phyloP scores from a whole-genome alignment of 2,797 vertebrate species.

The Galago senegalensis region DNA sequence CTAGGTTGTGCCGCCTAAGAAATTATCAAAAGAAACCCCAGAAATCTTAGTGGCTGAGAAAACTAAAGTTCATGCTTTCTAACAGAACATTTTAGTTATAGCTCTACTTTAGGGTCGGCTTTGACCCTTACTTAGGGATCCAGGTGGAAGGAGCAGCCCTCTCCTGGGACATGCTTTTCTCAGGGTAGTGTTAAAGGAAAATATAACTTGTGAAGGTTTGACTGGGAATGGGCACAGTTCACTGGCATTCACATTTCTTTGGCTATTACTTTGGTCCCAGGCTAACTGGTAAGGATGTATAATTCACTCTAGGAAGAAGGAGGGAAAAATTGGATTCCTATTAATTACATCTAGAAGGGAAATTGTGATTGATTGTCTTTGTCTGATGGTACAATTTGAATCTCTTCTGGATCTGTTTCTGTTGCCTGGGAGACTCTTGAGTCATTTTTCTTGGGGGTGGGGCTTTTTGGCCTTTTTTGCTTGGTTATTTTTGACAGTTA shows the following conservation, averaged over 20 bases:
- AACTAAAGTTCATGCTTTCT: not conserved
- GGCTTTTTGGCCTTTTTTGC: not conserved
- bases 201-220: not conserved
- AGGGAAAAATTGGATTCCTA: constrained; percentile 9
- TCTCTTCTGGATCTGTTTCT: not conserved
- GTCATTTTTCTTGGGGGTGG: not conserved
- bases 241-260: constrained; percentile 49
- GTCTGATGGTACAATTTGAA: constrained; percentile 12
- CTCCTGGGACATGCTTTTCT: not conserved
- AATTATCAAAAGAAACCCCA: not conserved
- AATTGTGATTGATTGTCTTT: not conserved
- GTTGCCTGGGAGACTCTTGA: not conserved
- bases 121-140: not conserved
- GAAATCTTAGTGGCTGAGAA: constrained; percentile 47
- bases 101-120: not conserved
- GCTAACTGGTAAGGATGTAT: not conserved
- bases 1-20: constrained; percentile 7
- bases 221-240: not conserved
- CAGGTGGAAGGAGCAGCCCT: not conserved
- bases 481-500: not conserved
- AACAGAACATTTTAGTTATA: not conserved
- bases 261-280: not conserved
- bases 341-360: not conserved
- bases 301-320: not conserved
- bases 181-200: not conserved